Evolutionary conservation across 2,113 vertebrate genomes (phyloP).

Genomic region (Aphyosemion australe): DNA sequence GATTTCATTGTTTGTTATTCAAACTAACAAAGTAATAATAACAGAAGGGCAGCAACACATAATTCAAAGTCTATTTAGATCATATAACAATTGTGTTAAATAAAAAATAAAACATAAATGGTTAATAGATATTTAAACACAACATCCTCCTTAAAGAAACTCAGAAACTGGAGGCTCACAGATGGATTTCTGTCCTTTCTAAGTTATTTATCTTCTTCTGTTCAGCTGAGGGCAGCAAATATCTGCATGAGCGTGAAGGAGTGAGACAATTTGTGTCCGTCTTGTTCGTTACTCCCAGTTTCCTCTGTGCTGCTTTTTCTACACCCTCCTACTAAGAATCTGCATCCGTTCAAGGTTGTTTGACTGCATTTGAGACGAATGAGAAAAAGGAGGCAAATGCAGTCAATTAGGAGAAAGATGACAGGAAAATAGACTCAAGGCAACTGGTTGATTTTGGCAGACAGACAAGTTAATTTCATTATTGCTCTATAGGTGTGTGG

Average conservation of each 20-base stretch:
- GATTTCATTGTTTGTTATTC: too few relatives aligned
- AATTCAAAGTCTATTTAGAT: background rate
- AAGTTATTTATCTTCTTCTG: background rate
- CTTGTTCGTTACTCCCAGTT: slow-evolving; percentile 27
- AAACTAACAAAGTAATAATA: too few relatives aligned
- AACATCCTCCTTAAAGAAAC: background rate
- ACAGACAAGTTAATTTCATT: background rate
- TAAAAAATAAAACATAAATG: too few relatives aligned
- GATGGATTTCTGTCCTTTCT: slow-evolving; percentile 12
- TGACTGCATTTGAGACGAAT: background rate
- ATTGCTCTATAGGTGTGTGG: background rate
- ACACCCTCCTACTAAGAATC: background rate
- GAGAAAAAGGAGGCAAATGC: background rate
- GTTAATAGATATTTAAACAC: background rate
- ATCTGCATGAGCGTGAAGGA: slow-evolving; percentile 26
- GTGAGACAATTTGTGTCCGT: slow-evolving; percentile 17
- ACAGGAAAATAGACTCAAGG: background rate
- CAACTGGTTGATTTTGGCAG: background rate
- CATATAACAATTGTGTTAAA: too few relatives aligned
- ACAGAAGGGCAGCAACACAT: slow-evolving; percentile 10
- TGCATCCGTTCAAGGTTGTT: slow-evolving; percentile 12
- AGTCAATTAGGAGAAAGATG: background rate
- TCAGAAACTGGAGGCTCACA: background rate
- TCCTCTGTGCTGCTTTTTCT: slow-evolving; percentile 15
- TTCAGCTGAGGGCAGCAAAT: slow-evolving; percentile 12